These are phyloP conservation scores for Gopherus evgoodei DNA, from an alignment of 2,113 vertebrate species.

Conservation along the genomic window DNA sequence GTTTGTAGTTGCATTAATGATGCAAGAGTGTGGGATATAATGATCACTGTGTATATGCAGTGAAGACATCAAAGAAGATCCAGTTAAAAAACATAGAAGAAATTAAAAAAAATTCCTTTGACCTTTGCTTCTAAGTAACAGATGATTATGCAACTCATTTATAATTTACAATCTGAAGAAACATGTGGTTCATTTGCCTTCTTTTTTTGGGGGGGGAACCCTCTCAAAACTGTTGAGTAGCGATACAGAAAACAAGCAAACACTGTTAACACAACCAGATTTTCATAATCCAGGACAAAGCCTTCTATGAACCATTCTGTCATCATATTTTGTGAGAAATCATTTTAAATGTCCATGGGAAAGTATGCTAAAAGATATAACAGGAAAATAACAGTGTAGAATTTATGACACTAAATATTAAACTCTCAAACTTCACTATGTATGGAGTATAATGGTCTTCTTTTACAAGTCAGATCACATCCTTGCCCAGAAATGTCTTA, in stretches of 20 bases:
- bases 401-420: not conserved
- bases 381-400: not conserved
- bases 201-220: not conserved
- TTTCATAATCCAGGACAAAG: not conserved
- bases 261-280: not conserved
- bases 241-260: conserved; percentile 17
- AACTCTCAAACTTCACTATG: not conserved
- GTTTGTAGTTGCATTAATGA: conserved; percentile 63
- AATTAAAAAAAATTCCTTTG: not conserved
- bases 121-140: conserved; percentile 51
- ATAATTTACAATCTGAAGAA: conserved; percentile 69
- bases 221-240: not conserved
- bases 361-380: not conserved
- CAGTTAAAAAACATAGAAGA: conserved; percentile 52
- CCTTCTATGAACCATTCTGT: not conserved
- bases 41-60: conserved; percentile 35
- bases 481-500: not conserved
- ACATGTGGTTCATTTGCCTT: conserved; percentile 6
- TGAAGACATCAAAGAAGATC: conserved; percentile 70
- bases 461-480: not conserved
- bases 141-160: conserved; percentile 58
- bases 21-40: conserved; percentile 14
- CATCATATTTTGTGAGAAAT: not conserved
- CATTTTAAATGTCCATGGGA: not conserved
- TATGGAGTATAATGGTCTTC: not conserved